These are phyloP conservation scores for Lutjanus erythropterus DNA, from an alignment of 2,113 vertebrate species.

Conservation along the genomic window DNA sequence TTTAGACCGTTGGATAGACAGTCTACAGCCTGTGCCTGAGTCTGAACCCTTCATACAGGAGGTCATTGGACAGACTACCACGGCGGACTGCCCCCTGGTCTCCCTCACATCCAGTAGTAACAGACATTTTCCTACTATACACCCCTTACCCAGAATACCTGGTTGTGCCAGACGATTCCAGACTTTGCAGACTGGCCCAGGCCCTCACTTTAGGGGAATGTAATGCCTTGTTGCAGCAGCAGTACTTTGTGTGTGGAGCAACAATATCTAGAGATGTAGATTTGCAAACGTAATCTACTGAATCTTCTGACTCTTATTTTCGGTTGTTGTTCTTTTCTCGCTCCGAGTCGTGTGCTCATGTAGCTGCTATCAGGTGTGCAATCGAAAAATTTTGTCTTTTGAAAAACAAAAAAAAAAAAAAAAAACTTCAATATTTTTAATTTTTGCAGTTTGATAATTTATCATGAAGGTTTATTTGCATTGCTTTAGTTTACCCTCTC, in stretches of 20 bases:
- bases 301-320: slow-evolving; percentile 61
- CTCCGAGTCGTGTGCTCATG: slow-evolving; percentile 89
- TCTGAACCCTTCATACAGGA: slow-evolving; percentile 79
- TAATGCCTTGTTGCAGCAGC: slow-evolving; percentile 83
- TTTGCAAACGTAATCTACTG: slow-evolving; percentile 86
- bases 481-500: slow-evolving; percentile 74
- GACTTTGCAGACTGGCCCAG: slow-evolving; percentile 70
- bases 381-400: slow-evolving; percentile 79
- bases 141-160: slow-evolving; percentile 51
- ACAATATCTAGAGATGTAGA: slow-evolving; percentile 89
- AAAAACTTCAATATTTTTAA: slow-evolving; percentile 68
- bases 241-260: slow-evolving; percentile 77
- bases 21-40: slow-evolving; percentile 91
- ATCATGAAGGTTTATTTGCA: slow-evolving; percentile 78
- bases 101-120: slow-evolving; percentile 56
- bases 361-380: slow-evolving; percentile 92
- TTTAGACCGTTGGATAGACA: slow-evolving; percentile 72
- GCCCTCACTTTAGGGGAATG: slow-evolving; percentile 79
- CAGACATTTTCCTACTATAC: slow-evolving; percentile 74
- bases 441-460: slow-evolving; percentile 83
- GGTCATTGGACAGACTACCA: slow-evolving; percentile 50
- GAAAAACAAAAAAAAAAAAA: slow-evolving; percentile 56
- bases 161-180: slow-evolving; percentile 69
- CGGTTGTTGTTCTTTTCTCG: slow-evolving; percentile 55
- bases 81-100: slow-evolving; percentile 64